A percentile compares a stretch with the other conserved stretches of the same genome.
Evolutionary conservation across 2,113 vertebrate species (phyloP).

Genomic region (Rhinolophus sinicus): DNA sequence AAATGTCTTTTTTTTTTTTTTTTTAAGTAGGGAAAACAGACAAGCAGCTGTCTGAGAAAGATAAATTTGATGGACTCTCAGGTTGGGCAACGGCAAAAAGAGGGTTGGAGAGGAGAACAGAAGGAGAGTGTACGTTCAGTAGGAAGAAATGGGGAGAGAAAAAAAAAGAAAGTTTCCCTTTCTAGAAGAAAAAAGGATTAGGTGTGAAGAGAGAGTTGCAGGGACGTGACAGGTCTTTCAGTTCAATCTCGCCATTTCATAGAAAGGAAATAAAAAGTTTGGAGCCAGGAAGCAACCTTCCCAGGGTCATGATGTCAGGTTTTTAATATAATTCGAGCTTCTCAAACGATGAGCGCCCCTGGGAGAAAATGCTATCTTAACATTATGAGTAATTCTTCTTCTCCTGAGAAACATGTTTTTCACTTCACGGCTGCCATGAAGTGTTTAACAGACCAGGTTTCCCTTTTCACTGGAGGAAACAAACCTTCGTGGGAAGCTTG

Average conservation of each 20-base stretch:
- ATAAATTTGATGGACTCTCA: constrained; percentile 60
- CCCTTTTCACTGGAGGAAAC: background rate
- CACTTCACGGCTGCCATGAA: background rate
- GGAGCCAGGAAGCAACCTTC: background rate
- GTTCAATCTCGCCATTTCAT: background rate
- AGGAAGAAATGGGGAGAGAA: constrained; percentile 44
- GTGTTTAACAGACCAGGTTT: background rate
- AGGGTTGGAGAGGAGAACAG: background rate
- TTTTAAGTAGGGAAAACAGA: constrained; percentile 77
- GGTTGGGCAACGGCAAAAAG: background rate
- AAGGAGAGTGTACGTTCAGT: background rate
- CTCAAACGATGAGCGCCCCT: background rate
- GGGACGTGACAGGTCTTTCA: background rate
- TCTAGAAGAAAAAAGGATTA: background rate
- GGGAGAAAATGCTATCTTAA: constrained; percentile 32
- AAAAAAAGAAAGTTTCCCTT: background rate
- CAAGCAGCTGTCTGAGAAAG: constrained; percentile 78
- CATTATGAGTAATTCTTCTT: constrained; percentile 19
- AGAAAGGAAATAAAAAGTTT: background rate
- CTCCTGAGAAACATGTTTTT: constrained; percentile 43
- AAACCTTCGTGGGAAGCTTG: background rate
- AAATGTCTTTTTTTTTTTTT: background rate
- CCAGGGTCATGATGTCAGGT: background rate
- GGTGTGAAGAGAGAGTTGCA: background rate
- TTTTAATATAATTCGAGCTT: background rate